phyloP scores from a whole-genome alignment of 1,140 invertebrate genomes.

The Asbolus verrucosus region DNA sequence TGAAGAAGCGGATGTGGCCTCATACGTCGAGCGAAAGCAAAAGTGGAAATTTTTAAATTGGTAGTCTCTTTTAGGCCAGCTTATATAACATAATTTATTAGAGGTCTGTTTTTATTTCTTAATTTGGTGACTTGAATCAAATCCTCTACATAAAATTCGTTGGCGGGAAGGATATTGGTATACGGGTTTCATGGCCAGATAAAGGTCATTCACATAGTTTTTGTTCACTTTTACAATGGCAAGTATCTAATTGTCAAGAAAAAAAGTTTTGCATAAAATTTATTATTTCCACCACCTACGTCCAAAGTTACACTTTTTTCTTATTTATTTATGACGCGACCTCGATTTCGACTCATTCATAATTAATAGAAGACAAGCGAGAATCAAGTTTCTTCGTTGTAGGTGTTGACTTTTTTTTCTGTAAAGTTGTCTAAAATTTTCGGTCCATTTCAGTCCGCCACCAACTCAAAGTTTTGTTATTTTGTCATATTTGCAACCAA shows the following conservation, averaged over 20 bases:
- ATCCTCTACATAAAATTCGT: conserved; percentile 14
- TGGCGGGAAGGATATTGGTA: not conserved
- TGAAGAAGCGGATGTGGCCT: too few species aligned
- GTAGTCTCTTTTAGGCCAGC: too few species aligned
- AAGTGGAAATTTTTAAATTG: too few species aligned
- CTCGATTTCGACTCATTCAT: conserved; percentile 6
- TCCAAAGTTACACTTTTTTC: conserved; percentile 4
- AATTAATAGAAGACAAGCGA: conserved; percentile 1
- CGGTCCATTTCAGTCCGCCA: too few species aligned
- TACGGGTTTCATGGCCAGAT: conserved; percentile 26
- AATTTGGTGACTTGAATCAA: too few species aligned
- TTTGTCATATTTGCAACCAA: too few species aligned
- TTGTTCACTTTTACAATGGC: conserved; percentile 27
- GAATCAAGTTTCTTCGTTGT: not conserved
- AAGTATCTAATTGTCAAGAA: conserved; percentile 8
- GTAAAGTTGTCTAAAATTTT: too few species aligned
- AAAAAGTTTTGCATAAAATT: conserved; percentile 23
- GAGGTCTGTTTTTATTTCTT: too few species aligned
- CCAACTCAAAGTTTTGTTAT: too few species aligned
- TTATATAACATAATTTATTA: too few species aligned
- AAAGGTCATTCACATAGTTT: conserved; percentile 36
- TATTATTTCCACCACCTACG: conserved; percentile 24
- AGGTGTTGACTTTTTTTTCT: not conserved
- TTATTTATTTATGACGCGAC: conserved; percentile 4
- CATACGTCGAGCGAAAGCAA: too few species aligned